These are phyloP conservation scores for Pachycephus smyrnensis DNA, from an alignment of 2,888 invertebrate genomes.

Conservation along the genomic window DNA sequence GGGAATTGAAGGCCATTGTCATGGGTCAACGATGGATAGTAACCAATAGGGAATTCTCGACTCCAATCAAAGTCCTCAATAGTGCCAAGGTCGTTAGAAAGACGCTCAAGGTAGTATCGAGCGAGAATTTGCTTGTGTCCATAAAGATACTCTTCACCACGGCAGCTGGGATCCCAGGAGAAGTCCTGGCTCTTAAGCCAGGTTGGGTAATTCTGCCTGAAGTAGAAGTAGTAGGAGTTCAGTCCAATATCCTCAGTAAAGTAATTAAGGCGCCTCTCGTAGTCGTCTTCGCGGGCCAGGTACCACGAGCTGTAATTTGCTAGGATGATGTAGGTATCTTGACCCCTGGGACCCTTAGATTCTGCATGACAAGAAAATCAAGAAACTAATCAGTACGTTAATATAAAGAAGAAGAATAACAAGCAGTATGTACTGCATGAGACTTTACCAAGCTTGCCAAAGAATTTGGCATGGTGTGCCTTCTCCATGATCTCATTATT, in stretches of 20 bases:
- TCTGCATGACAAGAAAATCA: constrained; percentile 25
- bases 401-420: neutral
- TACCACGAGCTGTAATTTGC: constrained; percentile 74
- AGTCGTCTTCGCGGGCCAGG: constrained; percentile 68
- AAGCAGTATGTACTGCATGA: neutral
- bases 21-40: constrained; percentile 71
- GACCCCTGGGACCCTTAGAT: constrained; percentile 54
- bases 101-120: constrained; percentile 70
- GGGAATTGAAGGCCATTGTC: constrained; percentile 72
- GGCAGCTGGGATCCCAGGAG: constrained; percentile 60
- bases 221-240: constrained; percentile 76
- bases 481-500: constrained; percentile 71
- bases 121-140: constrained; percentile 68
- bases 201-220: constrained; percentile 74
- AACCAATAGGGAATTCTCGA: constrained; percentile 68
- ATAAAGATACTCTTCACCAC: constrained; percentile 68
- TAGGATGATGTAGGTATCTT: constrained; percentile 68
- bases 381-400: neutral
- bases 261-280: constrained; percentile 74
- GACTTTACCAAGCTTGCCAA: constrained; percentile 51
- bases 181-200: constrained; percentile 72
- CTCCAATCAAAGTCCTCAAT: constrained; percentile 69
- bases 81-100: constrained; percentile 69
- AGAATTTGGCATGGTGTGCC: constrained; percentile 63
- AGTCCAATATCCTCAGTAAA: constrained; percentile 79